These are phyloP conservation scores for Leptodactylus fuscus DNA, from an alignment of 2,113 vertebrate species.

Conservation along the genomic window DNA sequence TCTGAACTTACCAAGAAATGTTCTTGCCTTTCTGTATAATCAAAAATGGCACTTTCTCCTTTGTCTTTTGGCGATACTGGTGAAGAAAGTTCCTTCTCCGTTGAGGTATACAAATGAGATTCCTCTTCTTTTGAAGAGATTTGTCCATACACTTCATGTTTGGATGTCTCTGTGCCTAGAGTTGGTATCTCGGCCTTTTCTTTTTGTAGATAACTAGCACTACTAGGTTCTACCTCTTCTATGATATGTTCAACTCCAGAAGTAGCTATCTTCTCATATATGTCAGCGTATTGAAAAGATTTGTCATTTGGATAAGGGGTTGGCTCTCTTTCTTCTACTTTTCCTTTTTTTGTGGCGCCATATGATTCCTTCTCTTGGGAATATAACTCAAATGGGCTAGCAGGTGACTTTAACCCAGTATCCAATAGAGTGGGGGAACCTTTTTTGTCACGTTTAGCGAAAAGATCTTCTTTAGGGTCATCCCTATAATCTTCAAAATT, in stretches of 20 bases:
- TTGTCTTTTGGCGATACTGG: slow-evolving; percentile 72
- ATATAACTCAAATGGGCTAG: slow-evolving; percentile 51
- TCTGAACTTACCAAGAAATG: slow-evolving; percentile 59
- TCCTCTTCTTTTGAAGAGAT: slow-evolving; percentile 79
- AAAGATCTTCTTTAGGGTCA: slow-evolving; percentile 31
- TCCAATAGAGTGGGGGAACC: slow-evolving; percentile 67
- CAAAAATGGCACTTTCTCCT: slow-evolving; percentile 68
- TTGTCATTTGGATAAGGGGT: slow-evolving; percentile 92
- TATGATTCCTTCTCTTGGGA: slow-evolving; percentile 63
- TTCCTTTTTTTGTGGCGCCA: slow-evolving; percentile 60
- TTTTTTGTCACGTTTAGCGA: slow-evolving; percentile 56
- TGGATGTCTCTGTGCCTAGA: slow-evolving; percentile 59
- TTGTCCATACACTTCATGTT: slow-evolving; percentile 65
- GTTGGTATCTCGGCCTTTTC: slow-evolving; percentile 57
- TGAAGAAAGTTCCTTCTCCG: slow-evolving; percentile 78
- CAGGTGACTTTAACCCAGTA: slow-evolving; percentile 20
- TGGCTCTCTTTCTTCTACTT: slow-evolving; percentile 85
- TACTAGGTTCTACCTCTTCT: slow-evolving; percentile 52
- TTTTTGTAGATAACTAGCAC: slow-evolving; percentile 66
- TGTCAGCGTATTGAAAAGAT: slow-evolving; percentile 90
- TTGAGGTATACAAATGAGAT: slow-evolving; percentile 70
- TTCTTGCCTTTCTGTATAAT: slow-evolving; percentile 68
- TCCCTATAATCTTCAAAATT: slow-evolving; percentile 14
- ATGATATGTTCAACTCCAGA: slow-evolving; percentile 68
- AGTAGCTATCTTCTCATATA: slow-evolving; percentile 82